Evolutionary conservation across 2,888 invertebrate species (phyloP).

Genomic region (Drosophila suboccidentalis): DNA sequence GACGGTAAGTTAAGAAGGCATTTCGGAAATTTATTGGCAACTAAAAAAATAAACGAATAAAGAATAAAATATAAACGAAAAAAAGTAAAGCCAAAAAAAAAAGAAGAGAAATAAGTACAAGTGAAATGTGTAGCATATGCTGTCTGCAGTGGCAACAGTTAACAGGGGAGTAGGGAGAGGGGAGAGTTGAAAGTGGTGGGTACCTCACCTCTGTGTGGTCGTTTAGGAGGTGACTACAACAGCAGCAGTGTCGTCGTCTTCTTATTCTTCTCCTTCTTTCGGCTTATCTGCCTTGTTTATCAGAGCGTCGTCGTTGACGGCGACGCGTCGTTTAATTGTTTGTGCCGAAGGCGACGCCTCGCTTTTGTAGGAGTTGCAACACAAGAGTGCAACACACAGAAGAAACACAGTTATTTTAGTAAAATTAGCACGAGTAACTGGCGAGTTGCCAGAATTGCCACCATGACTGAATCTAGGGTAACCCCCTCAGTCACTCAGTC

Average conservation of each 20-base stretch:
- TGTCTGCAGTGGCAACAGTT: slow-evolving; percentile 30
- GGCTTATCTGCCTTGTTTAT: slow-evolving; percentile 70
- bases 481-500: slow-evolving; percentile 15
- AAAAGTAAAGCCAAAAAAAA: slow-evolving; percentile 1
- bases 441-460: slow-evolving; percentile 65
- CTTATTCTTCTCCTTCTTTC: slow-evolving; percentile 26
- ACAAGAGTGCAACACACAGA: slow-evolving; percentile 22
- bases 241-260: slow-evolving; percentile 7
- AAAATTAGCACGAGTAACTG: slow-evolving; percentile 67
- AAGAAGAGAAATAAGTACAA: slow-evolving; percentile 35
- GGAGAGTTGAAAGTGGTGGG: slow-evolving; percentile 11
- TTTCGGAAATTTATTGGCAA: slow-evolving; percentile 73
- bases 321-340: slow-evolving; percentile 72
- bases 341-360: slow-evolving; percentile 60
- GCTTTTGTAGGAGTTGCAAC: slow-evolving; percentile 60
- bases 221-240: slow-evolving; percentile 19
- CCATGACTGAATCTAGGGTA: slow-evolving; percentile 72
- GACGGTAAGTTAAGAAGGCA: slow-evolving; percentile 68
- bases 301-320: slow-evolving; percentile 49
- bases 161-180: not conserved
- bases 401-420: slow-evolving; percentile 68
- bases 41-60: slow-evolving; percentile 33
- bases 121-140: slow-evolving; percentile 73
- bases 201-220: slow-evolving; percentile 50
- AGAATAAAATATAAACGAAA: slow-evolving; percentile 28